These are phyloP conservation scores for Tichodroma muraria DNA, from an alignment of 2,113 vertebrate genomes.

Conservation along the genomic window DNA sequence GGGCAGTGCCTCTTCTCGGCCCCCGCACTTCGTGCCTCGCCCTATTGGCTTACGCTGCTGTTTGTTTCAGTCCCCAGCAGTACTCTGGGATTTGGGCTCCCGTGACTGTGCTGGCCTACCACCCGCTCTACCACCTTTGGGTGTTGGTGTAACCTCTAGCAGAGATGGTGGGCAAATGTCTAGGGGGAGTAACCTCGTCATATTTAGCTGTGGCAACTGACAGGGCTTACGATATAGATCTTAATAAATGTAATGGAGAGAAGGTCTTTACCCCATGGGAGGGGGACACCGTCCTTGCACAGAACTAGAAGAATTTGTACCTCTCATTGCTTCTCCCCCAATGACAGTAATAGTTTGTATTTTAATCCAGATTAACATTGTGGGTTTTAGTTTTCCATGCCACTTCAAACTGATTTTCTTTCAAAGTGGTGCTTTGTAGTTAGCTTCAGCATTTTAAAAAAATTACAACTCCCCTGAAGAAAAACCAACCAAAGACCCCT, in stretches of 20 bases:
- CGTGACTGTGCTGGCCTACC: not conserved
- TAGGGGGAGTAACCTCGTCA: not conserved
- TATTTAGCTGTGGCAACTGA: not conserved
- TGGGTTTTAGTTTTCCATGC: conserved; percentile 20
- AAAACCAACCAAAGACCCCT: not conserved
- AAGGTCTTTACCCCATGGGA: not conserved
- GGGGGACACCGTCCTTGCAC: not conserved
- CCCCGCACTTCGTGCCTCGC: not conserved
- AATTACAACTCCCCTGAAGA: accelerated
- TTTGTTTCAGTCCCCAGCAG: not conserved
- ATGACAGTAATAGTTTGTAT: not conserved
- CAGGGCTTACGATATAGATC: not conserved
- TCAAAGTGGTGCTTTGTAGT: not conserved
- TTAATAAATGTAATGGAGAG: not conserved
- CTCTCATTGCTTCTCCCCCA: not conserved
- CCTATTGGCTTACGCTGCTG: not conserved
- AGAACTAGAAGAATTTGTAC: not conserved
- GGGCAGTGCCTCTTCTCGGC: not conserved
- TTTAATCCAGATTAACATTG: not conserved
- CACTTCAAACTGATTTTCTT: not conserved
- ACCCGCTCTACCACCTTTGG: not conserved
- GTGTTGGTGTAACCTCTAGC: not conserved
- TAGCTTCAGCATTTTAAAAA: not conserved
- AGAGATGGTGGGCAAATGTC: not conserved
- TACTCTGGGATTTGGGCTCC: not conserved